Evolutionary conservation across 1,140 invertebrate genomes (phyloP).

Genomic region (Drosophila saltans): DNA sequence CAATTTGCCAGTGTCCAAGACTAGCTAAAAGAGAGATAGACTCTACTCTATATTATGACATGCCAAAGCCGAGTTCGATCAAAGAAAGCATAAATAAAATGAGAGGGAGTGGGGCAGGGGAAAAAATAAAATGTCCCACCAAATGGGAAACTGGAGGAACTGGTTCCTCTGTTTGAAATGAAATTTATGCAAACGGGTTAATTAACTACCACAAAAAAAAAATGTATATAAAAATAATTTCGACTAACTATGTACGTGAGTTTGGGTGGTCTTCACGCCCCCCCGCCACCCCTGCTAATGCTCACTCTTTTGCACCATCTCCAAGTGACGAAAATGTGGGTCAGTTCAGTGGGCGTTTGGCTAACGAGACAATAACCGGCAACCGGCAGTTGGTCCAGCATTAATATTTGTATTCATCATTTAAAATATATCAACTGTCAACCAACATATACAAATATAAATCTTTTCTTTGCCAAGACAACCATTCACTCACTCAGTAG

Average conservation of each 20-base stretch:
- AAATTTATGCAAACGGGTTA: conserved; percentile 82
- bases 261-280: conserved; percentile 61
- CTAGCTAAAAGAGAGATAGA: not conserved
- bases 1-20: conserved; percentile 58
- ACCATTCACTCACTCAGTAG: conserved; percentile 30
- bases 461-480: conserved; percentile 37
- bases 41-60: conserved; percentile 62
- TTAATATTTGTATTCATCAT: conserved; percentile 63
- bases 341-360: conserved; percentile 65
- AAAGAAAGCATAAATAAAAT: conserved; percentile 80
- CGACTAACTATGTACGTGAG: conserved; percentile 51
- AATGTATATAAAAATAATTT: conserved; percentile 38
- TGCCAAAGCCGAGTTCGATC: conserved; percentile 70
- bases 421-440: conserved; percentile 76
- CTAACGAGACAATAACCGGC: conserved; percentile 58
- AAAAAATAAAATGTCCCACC: conserved; percentile 21
- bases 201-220: conserved; percentile 62
- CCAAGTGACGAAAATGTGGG: conserved; percentile 45
- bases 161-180: conserved; percentile 42
- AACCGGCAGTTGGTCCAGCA: conserved; percentile 38
- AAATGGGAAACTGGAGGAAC: conserved; percentile 44
- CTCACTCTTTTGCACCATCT: conserved; percentile 14
- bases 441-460: conserved; percentile 53
- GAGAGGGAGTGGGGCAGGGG: not conserved
- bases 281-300: conserved; percentile 8